These are phyloP conservation scores for Anneissia japonica DNA, from an alignment of 35 echinoderm and acorn worm genomes.

Conservation along the genomic window DNA sequence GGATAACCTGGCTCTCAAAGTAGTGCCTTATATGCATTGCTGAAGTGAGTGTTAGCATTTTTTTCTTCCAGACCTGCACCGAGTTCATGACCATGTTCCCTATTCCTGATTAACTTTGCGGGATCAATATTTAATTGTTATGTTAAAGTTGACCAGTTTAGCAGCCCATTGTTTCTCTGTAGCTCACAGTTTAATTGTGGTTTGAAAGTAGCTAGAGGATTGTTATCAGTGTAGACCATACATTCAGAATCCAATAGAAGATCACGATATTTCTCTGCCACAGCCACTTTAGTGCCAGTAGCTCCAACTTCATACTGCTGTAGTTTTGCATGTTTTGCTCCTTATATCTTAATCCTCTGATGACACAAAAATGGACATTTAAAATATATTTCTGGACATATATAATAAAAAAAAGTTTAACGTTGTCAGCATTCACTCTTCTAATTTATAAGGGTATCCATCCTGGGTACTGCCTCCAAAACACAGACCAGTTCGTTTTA, in stretches of 20 bases:
- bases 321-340: constrained; percentile 64
- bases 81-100: too few relatives aligned
- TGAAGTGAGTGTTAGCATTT: too few relatives aligned
- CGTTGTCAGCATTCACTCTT: too few relatives aligned
- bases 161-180: constrained; percentile 58
- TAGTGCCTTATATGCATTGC: too few relatives aligned
- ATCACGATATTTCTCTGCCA: constrained; percentile 66
- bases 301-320: constrained; percentile 59
- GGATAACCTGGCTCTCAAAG: too few relatives aligned
- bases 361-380: too few relatives aligned
- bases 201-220: constrained; percentile 67
- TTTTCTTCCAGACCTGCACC: too few relatives aligned
- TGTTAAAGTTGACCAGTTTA: constrained; percentile 54
- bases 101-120: constrained; percentile 44
- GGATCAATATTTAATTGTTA: constrained; percentile 43
- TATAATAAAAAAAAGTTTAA: too few relatives aligned
- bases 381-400: too few relatives aligned
- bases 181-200: constrained; percentile 49
- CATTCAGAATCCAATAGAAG: constrained; percentile 55
- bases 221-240: constrained; percentile 64
- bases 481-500: too few relatives aligned
- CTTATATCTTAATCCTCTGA: constrained; percentile 24
- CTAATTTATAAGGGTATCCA: too few relatives aligned
- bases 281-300: constrained; percentile 44
- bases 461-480: too few relatives aligned